These are phyloP conservation scores for Myopa testacea DNA, from an alignment of 2,888 invertebrate species.

Conservation along the genomic window DNA sequence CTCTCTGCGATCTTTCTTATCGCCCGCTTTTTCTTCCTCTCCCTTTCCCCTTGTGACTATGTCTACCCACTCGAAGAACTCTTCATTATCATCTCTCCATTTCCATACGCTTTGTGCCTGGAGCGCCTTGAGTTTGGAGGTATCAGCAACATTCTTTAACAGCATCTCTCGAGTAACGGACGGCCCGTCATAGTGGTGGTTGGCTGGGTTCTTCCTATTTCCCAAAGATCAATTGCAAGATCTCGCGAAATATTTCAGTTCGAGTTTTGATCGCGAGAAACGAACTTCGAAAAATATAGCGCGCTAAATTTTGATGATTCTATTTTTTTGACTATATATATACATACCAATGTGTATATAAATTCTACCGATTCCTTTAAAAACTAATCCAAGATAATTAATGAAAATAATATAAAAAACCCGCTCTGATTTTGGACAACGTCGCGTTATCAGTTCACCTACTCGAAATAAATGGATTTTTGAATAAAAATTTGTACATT, in stretches of 20 bases:
- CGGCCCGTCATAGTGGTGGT: neutral
- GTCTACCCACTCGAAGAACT: neutral
- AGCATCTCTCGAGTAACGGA: conserved; percentile 7
- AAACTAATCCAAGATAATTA: conserved; percentile 1
- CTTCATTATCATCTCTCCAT: neutral
- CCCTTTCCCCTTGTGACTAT: neutral
- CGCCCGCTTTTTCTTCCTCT: neutral
- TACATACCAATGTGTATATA: neutral
- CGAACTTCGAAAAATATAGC: conserved; percentile 19
- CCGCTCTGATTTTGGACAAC: neutral
- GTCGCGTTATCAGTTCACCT: conserved; percentile 2
- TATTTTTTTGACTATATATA: neutral
- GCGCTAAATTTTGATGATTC: conserved; percentile 2
- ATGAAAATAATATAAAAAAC: conserved; percentile 4
- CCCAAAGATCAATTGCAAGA: conserved; percentile 29
- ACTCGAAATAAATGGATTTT: neutral
- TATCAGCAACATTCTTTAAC: conserved; percentile 22
- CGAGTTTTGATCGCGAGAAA: conserved; percentile 55
- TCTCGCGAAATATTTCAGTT: conserved; percentile 52
- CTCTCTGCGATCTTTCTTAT: neutral
- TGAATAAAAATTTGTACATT: neutral
- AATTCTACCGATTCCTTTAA: neutral
- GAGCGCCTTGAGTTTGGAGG: neutral
- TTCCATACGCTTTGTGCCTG: neutral
- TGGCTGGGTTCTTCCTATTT: conserved; percentile 3